A percentile compares a stretch with the other conserved stretches of the same genome.
phyloP scores from a whole-genome alignment of 2,888 invertebrate species.

The Platycheirus rosarum region DNA sequence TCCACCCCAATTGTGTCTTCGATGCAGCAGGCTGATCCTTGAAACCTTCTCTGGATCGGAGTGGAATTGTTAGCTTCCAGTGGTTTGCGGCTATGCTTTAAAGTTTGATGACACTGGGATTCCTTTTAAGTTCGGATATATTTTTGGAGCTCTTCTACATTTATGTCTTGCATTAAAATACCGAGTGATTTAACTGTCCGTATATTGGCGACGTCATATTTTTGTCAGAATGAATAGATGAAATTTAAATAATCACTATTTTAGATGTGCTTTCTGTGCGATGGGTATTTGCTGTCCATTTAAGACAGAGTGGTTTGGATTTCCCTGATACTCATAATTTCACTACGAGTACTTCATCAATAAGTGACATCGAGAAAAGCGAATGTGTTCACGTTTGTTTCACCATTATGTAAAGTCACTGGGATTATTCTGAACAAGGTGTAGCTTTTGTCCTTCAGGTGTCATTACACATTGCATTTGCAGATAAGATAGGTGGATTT shows the following conservation, averaged over 20 bases:
- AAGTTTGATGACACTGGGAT: not conserved
- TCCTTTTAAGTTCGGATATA: not conserved
- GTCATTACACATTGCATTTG: too few species aligned
- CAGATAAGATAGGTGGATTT: too few species aligned
- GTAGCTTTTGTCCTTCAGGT: not conserved
- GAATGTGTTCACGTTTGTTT: not conserved
- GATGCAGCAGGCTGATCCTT: not conserved
- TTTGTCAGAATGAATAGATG: too few species aligned
- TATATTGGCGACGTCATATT: not conserved
- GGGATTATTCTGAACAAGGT: not conserved
- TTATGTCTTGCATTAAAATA: not conserved
- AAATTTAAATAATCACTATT: too few species aligned
- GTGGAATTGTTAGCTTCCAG: slow-evolving; percentile 10
- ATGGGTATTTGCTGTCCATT: not conserved
- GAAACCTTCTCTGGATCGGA: not conserved
- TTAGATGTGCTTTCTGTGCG: too few species aligned
- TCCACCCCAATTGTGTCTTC: slow-evolving; percentile 11
- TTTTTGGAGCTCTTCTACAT: not conserved
- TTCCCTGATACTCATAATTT: not conserved
- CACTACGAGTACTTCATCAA: not conserved
- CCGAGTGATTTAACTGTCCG: not conserved
- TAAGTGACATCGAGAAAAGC: not conserved
- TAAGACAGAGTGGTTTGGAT: not conserved
- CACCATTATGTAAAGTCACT: not conserved
- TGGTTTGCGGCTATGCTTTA: slow-evolving; percentile 8